phyloP scores from a whole-genome alignment of 2,797 vertebrate genomes.

The Silurus aristotelis region DNA sequence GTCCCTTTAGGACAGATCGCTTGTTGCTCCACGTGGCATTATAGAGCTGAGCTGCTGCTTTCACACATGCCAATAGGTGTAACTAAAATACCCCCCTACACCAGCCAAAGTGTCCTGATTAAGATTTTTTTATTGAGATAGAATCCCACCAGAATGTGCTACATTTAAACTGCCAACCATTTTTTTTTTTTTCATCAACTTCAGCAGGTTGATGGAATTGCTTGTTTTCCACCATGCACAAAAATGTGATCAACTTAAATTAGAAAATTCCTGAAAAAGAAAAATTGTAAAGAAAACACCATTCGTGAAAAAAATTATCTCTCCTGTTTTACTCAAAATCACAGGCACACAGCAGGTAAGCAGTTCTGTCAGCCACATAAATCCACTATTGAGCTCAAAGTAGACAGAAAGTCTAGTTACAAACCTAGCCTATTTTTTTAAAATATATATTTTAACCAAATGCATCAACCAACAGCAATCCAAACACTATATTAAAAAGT shows the following conservation, averaged over 20 bases:
- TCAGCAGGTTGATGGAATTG: background rate
- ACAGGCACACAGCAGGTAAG: background rate
- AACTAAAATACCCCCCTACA: background rate
- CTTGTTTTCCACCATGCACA: background rate
- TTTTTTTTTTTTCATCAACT: background rate
- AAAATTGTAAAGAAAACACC: background rate
- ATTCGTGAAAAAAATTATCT: background rate
- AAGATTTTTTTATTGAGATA: background rate
- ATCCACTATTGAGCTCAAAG: background rate
- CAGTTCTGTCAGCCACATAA: background rate
- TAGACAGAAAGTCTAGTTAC: background rate
- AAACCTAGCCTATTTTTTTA: background rate
- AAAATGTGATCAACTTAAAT: background rate
- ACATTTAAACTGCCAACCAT: background rate
- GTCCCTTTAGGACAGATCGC: slow-evolving; percentile 77
- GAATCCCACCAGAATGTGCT: no score
- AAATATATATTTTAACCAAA: no score
- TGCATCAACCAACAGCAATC: background rate
- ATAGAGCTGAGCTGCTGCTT: slow-evolving; percentile 9
- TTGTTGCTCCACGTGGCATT: slow-evolving; percentile 73
- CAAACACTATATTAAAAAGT: background rate
- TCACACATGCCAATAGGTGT: slow-evolving; percentile 23
- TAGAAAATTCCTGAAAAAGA: background rate
- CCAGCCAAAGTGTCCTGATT: slow-evolving; percentile 2
- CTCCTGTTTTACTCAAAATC: background rate